These are phyloP conservation scores for Xestia sexstrigata DNA, from an alignment of 2,888 invertebrate genomes.

Conservation along the genomic window DNA sequence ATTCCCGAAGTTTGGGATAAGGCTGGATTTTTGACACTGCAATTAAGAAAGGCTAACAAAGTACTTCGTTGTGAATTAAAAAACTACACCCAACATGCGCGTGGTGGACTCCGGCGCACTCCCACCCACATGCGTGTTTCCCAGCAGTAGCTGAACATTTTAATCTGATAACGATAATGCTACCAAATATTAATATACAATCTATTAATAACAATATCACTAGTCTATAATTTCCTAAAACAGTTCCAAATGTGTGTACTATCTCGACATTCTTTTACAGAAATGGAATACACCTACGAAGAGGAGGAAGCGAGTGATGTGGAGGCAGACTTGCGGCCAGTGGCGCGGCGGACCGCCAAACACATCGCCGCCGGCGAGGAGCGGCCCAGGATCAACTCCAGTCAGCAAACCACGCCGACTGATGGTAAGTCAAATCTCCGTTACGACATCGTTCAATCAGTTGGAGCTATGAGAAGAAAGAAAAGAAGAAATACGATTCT, in stretches of 20 bases:
- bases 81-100: not conserved
- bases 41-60: not conserved
- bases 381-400: slow-evolving; percentile 90
- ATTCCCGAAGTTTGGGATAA: not conserved
- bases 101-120: not conserved
- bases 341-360: slow-evolving; percentile 90
- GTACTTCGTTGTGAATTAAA: not conserved
- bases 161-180: not conserved
- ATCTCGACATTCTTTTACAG: slow-evolving; percentile 72
- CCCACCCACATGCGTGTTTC: not conserved
- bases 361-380: slow-evolving; percentile 92
- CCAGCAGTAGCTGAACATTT: not conserved
- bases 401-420: slow-evolving; percentile 88
- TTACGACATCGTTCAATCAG: not conserved
- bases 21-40: not conserved
- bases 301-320: slow-evolving; percentile 85
- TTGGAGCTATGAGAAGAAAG: not conserved
- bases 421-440: slow-evolving; percentile 79
- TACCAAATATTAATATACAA: not conserved
- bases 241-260: not conserved
- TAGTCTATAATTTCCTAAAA: not conserved
- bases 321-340: slow-evolving; percentile 83
- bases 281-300: slow-evolving; percentile 85
- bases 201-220: not conserved
- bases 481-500: not conserved